These are phyloP conservation scores for Lucifuga dentata DNA, from an alignment of 2,113 vertebrate genomes.

Conservation along the genomic window DNA sequence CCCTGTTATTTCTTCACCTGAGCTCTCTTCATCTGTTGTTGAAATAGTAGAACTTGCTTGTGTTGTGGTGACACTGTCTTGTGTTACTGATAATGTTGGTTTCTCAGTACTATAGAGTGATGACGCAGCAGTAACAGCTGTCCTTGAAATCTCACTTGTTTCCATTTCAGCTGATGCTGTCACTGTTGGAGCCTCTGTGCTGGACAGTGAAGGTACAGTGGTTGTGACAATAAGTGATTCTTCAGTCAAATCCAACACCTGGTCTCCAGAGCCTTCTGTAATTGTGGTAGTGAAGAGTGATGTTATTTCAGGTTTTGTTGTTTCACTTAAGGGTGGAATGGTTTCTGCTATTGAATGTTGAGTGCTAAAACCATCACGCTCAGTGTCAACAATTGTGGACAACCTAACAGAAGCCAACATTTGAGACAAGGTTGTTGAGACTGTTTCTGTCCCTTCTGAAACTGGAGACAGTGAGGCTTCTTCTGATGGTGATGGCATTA, in stretches of 20 bases:
- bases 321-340: background rate
- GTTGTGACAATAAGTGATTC: background rate
- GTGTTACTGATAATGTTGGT: background rate
- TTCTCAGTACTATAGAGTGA: background rate
- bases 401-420: background rate
- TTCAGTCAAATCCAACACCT: background rate
- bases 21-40: background rate
- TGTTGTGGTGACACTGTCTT: background rate
- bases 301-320: background rate
- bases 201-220: background rate
- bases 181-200: background rate
- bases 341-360: background rate
- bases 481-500: background rate
- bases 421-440: background rate
- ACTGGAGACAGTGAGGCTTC: too few relatives aligned
- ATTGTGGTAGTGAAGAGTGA: background rate
- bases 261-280: background rate
- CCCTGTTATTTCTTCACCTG: background rate
- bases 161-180: background rate
- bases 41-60: background rate
- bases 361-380: constrained; percentile 9
- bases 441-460: background rate
- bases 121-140: background rate
- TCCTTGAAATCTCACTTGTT: background rate
- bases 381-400: background rate